Evolutionary conservation across 2,113 vertebrate species (phyloP), one percentile per base, ranked within the genome.

Genomic region (Herpailurus yagouaroundi): DNA sequence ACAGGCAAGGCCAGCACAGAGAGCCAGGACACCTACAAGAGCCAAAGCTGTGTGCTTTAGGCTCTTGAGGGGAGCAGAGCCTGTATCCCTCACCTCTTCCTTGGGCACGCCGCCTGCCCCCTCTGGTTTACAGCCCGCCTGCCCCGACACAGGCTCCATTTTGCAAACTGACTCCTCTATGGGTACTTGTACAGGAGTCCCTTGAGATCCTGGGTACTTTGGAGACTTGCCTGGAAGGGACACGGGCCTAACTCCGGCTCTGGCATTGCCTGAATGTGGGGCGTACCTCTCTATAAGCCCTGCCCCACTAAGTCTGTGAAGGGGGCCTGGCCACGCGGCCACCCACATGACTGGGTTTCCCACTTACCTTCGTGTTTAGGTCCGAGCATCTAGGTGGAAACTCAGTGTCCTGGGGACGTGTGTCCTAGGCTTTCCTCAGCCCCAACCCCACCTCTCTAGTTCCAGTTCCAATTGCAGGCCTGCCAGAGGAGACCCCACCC

Each of bases 221-320:
- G 13, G 19, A 41, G 36, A 36, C 31, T 25, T 38, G 13, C 11
- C 41, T 92, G 89, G 31, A 16, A 27, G 33, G 50, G 16, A 50
- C 57, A 21, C 18, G 25, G 76, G 11, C 69, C 29, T 38, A 4
- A 57, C 15, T 41, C 13, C 0, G 10, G 41, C 45, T 64, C 63
- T 45, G 55, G 41, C 10, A 7, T 50, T 3, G 8, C 66, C 25
- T 0, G 0, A 33, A 57, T 19, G 19, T 81, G 27, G 68, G 50
- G 0, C 5, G 0, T 14, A 1, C 11, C n/a, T 92, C n/a, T 36
- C 19, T 23, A 2, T 5, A 38, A 23, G 4, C n/a, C 36, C 23
- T 13, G 29, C 6, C 1, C 7, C 3, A 60, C 57, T 23, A 60
- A 60, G 4, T n/a, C 45, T 29, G 14, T 48, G 38, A 52, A 13